Evolutionary conservation across 2,113 vertebrate species (phyloP).

Genomic region (Caretta caretta): DNA sequence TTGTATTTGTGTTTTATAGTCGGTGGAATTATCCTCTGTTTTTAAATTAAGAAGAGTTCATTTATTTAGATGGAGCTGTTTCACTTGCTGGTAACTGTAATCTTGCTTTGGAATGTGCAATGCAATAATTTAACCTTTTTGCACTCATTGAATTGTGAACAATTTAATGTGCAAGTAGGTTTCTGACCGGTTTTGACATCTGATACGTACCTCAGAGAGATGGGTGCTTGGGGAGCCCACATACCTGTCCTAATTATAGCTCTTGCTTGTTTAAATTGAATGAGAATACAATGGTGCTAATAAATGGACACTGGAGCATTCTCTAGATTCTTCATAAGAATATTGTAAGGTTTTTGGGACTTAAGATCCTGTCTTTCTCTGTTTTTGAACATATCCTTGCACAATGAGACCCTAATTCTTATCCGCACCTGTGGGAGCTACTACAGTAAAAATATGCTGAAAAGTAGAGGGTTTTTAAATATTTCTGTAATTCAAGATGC

Average conservation of each 20-base stretch:
- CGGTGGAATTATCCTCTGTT: constrained; percentile 25
- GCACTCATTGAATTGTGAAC: not conserved
- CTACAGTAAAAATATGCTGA: not conserved
- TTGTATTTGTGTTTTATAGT: constrained; percentile 33
- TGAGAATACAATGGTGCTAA: not conserved
- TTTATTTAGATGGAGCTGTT: not conserved
- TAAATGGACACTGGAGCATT: not conserved
- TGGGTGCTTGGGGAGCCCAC: not conserved
- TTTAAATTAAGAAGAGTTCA: constrained; percentile 45
- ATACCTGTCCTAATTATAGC: not conserved
- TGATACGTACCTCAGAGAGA: not conserved
- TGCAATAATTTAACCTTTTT: not conserved
- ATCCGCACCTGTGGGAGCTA: not conserved
- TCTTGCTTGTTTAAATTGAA: not conserved
- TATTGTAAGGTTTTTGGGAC: not conserved
- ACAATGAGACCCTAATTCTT: not conserved
- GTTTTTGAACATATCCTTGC: not conserved
- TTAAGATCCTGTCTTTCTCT: not conserved
- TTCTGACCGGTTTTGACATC: not conserved
- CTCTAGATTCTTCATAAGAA: not conserved
- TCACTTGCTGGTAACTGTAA: not conserved
- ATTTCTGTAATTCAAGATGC: not conserved
- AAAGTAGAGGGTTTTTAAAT: not conserved
- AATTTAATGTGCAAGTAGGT: not conserved
- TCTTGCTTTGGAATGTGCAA: not conserved